Evolutionary conservation across 1,140 invertebrate species (phyloP).

Genomic region (Ericerus pela): DNA sequence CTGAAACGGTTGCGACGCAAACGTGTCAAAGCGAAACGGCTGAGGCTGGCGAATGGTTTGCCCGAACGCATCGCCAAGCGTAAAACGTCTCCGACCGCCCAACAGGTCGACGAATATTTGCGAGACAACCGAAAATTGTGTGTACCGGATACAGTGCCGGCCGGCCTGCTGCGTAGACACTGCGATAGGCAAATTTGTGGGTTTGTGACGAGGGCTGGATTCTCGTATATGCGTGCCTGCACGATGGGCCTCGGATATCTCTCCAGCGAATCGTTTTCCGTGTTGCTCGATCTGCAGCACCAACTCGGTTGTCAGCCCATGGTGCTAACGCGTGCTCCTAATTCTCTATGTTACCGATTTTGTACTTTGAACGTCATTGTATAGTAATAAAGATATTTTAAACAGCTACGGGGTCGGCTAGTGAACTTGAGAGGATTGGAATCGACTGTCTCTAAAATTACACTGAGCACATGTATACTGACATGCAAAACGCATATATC

Average conservation of each 20-base stretch:
- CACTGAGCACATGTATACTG: too few species aligned
- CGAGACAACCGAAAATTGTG: slow-evolving; percentile 48
- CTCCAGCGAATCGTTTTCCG: slow-evolving; percentile 1
- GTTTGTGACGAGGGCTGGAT: background rate
- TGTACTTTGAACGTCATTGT: background rate
- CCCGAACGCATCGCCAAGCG: slow-evolving; percentile 14
- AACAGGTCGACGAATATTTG: slow-evolving; percentile 36
- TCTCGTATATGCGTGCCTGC: background rate
- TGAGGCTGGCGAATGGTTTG: slow-evolving; percentile 20
- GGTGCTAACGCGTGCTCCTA: slow-evolving; percentile 1
- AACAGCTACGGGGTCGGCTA: too few species aligned
- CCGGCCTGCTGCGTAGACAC: background rate
- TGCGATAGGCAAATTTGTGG: background rate
- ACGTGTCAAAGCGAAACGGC: slow-evolving; percentile 36
- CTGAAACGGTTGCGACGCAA: slow-evolving; percentile 42
- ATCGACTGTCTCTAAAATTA: too few species aligned
- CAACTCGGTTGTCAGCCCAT: slow-evolving; percentile 5
- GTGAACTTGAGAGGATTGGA: too few species aligned
- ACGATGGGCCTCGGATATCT: slow-evolving; percentile 9
- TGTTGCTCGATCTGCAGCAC: slow-evolving; percentile 3
- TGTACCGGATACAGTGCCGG: slow-evolving; percentile 34
- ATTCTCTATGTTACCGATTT: slow-evolving; percentile 5
- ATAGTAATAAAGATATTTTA: slow-evolving; percentile 1
- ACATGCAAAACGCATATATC: too few species aligned
- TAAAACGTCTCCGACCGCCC: slow-evolving; percentile 22